Evolutionary conservation across 2,888 invertebrate species (phyloP).

Genomic region (Troides helena): DNA sequence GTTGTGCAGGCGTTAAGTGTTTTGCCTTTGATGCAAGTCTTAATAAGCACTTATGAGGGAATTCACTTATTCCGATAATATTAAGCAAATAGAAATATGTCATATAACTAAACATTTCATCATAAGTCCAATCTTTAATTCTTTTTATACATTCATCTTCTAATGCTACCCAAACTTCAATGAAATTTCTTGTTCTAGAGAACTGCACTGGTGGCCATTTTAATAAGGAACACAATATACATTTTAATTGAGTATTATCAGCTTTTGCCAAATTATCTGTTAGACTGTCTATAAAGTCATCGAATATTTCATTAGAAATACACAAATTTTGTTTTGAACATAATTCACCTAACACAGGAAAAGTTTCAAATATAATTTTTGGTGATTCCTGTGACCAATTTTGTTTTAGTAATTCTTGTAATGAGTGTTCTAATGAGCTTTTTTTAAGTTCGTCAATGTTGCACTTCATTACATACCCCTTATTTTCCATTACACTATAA

Average conservation of each 20-base stretch:
- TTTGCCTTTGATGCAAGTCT: constrained; percentile 80
- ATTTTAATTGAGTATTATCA: constrained; percentile 78
- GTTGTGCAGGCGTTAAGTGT: constrained; percentile 80
- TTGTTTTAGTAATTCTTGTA: constrained; percentile 46
- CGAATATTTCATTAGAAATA: constrained; percentile 63
- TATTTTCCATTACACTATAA: constrained; percentile 59
- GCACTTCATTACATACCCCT: constrained; percentile 54
- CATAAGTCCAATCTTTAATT: constrained; percentile 70
- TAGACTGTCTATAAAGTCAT: constrained; percentile 61
- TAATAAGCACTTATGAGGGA: constrained; percentile 73
- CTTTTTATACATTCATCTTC: constrained; percentile 82
- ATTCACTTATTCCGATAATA: constrained; percentile 78
- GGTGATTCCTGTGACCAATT: constrained; percentile 53
- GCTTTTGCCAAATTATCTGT: constrained; percentile 78
- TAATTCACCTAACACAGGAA: constrained; percentile 56
- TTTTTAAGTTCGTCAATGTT: constrained; percentile 33
- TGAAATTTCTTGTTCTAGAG: constrained; percentile 79
- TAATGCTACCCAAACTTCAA: constrained; percentile 83
- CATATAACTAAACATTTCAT: constrained; percentile 79
- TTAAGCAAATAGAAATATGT: constrained; percentile 84
- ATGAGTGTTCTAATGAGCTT: constrained; percentile 43
- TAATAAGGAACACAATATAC: constrained; percentile 72
- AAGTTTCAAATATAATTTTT: constrained; percentile 51
- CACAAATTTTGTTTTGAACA: constrained; percentile 54
- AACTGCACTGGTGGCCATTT: constrained; percentile 76